Conservation (phyloP, 2,113 vertebrate species). For the Phylloscopus whistleri region DNA sequence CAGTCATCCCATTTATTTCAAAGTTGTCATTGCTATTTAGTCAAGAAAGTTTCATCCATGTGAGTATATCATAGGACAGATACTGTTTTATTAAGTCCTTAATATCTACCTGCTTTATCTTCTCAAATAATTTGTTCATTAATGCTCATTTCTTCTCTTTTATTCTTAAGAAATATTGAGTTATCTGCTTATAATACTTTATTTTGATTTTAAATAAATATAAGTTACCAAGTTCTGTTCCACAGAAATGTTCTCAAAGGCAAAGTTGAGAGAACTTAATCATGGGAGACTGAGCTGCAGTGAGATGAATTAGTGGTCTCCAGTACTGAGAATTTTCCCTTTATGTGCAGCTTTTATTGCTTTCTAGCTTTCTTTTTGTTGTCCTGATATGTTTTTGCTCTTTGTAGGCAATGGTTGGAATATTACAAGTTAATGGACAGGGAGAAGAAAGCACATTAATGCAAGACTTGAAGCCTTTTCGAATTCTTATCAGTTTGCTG, state of each 20-base stretch:
- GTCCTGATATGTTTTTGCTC: neutral
- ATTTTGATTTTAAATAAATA: neutral
- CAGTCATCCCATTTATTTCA: neutral
- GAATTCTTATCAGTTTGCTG: conserved; percentile 96
- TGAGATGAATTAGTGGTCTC: neutral
- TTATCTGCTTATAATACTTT: neutral
- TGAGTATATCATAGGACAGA: neutral
- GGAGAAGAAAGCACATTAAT: conserved; percentile 91
- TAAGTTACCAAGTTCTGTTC: neutral
- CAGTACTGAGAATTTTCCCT: neutral
- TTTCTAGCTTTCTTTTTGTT: neutral
- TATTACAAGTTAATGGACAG: conserved; percentile 91
- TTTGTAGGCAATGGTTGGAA: conserved; percentile 94
- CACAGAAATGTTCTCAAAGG: neutral
- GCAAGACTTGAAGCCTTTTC: conserved; percentile 97
- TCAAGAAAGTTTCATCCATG: neutral
- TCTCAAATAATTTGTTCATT: neutral
- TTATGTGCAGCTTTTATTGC: neutral
- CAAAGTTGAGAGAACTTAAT: neutral
- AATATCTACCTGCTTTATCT: neutral
- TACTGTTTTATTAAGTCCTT: neutral
- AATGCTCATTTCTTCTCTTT: neutral
- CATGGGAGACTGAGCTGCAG: neutral
- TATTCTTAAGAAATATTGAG: neutral
- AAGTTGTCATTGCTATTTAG: neutral